Conservation (phyloP, 2,113 vertebrate genomes). For the Desmodus rotundus region DNA sequence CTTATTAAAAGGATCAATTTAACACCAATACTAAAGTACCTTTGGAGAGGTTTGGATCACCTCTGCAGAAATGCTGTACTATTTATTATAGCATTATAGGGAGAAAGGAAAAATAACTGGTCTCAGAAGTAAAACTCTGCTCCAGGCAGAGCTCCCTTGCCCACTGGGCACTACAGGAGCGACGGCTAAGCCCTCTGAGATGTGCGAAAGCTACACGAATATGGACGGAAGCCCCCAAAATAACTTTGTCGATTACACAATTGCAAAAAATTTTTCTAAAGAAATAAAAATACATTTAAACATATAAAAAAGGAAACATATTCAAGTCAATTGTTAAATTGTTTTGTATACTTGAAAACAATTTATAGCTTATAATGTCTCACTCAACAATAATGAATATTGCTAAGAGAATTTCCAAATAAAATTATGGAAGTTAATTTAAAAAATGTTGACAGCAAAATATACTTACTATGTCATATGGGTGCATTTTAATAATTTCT, state of each 20-base stretch:
- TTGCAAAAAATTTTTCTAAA: neutral
- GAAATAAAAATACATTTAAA: constrained; percentile 13
- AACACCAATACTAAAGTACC: constrained; percentile 1
- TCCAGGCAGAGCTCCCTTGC: neutral
- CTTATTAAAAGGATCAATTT: neutral
- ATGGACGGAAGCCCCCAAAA: neutral
- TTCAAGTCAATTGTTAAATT: neutral
- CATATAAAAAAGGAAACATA: neutral
- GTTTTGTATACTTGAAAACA: neutral
- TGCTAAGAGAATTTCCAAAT: neutral
- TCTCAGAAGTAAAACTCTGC: constrained; percentile 36
- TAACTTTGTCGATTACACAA: neutral
- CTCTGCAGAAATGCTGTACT: neutral
- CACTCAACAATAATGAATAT: constrained; percentile 1
- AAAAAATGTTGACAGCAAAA: neutral
- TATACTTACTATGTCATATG: neutral
- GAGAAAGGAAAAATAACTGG: neutral
- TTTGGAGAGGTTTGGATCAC: neutral
- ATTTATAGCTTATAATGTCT: neutral
- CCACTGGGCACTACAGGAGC: neutral
- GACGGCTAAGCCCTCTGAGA: neutral
- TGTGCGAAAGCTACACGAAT: neutral
- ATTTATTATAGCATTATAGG: neutral
- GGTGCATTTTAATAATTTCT: neutral
- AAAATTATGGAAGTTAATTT: constrained; percentile 13